These are phyloP conservation scores for Hemicordylus capensis DNA, from an alignment of 2,113 vertebrate species.

Conservation along the genomic window DNA sequence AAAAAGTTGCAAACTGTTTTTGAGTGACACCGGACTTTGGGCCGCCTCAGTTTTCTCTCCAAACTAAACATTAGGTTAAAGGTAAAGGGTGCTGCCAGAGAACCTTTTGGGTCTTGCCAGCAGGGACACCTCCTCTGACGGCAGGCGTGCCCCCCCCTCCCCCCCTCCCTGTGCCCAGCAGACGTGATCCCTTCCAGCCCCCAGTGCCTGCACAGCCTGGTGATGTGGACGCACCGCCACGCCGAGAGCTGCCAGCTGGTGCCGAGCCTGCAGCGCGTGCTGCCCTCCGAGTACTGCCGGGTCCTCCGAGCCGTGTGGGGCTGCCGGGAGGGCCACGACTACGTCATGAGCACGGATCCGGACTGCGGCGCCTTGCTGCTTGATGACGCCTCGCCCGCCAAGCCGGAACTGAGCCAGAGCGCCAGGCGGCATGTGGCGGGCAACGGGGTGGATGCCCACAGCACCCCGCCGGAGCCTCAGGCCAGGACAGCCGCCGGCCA, in stretches of 20 bases:
- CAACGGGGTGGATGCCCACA: slow-evolving; percentile 40
- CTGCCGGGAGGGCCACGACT: slow-evolving; percentile 86
- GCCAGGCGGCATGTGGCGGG: slow-evolving; percentile 33
- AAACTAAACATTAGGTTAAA: background rate
- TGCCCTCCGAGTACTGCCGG: slow-evolving; percentile 86
- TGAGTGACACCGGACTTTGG: background rate
- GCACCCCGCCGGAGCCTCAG: slow-evolving; percentile 29
- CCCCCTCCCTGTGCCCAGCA: slow-evolving; percentile 41
- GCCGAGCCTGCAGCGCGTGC: slow-evolving; percentile 85
- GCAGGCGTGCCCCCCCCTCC: background rate
- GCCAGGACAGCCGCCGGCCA: slow-evolving; percentile 38
- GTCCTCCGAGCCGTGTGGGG: slow-evolving; percentile 86
- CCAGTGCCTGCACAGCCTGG: slow-evolving; percentile 85
- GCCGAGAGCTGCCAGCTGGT: slow-evolving; percentile 79
- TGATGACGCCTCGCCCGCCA: slow-evolving; percentile 48
- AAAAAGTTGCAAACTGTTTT: no score
- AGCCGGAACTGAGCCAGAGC: slow-evolving; percentile 63
- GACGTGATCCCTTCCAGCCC: slow-evolving; percentile 83
- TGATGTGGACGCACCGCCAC: slow-evolving; percentile 88
- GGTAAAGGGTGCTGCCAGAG: no score
- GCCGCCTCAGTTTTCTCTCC: background rate
- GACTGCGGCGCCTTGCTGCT: slow-evolving; percentile 66
- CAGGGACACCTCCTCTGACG: background rate
- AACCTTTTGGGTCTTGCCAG: background rate
- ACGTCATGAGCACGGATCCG: slow-evolving; percentile 83